phyloP scores from a whole-genome alignment of 2,888 invertebrate genomes.

The Gari tellinella region DNA sequence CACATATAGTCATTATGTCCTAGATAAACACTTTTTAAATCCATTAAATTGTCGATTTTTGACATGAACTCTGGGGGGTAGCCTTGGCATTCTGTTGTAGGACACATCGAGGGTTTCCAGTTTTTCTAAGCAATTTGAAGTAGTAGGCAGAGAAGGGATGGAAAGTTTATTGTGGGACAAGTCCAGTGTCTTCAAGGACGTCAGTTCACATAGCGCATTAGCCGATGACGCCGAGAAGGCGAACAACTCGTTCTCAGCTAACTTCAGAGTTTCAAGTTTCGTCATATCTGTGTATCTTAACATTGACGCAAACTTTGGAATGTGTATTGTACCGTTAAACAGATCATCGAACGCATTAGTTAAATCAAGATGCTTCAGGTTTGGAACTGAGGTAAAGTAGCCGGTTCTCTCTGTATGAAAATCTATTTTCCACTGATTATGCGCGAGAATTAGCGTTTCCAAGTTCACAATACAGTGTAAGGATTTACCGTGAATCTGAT shows the following conservation, averaged over 20 bases:
- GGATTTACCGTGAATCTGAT: conserved; percentile 61
- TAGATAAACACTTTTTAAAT: conserved; percentile 44
- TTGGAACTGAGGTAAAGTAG: conserved; percentile 53
- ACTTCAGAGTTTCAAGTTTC: conserved; percentile 50
- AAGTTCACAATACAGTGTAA: conserved; percentile 66
- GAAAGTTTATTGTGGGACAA: conserved; percentile 56
- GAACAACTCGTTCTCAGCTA: conserved; percentile 61
- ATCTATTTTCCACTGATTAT: conserved; percentile 64
- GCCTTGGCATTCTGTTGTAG: conserved; percentile 49
- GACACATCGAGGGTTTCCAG: conserved; percentile 60
- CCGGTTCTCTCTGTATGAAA: conserved; percentile 45
- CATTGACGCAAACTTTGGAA: conserved; percentile 54
- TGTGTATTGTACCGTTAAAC: conserved; percentile 50
- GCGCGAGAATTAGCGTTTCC: conserved; percentile 44
- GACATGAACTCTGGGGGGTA: conserved; percentile 38
- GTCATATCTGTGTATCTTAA: conserved; percentile 49
- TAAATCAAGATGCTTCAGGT: conserved; percentile 55
- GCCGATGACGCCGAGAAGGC: conserved; percentile 46
- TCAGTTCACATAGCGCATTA: conserved; percentile 58
- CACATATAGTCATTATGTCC: conserved; percentile 61
- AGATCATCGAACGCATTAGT: conserved; percentile 62
- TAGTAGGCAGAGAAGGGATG: conserved; percentile 33
- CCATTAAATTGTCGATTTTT: conserved; percentile 29
- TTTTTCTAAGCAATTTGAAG: conserved; percentile 37
- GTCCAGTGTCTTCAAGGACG: conserved; percentile 48